Evolutionary conservation across 2,113 vertebrate genomes (phyloP).

Genomic region (Pluvialis apricaria): DNA sequence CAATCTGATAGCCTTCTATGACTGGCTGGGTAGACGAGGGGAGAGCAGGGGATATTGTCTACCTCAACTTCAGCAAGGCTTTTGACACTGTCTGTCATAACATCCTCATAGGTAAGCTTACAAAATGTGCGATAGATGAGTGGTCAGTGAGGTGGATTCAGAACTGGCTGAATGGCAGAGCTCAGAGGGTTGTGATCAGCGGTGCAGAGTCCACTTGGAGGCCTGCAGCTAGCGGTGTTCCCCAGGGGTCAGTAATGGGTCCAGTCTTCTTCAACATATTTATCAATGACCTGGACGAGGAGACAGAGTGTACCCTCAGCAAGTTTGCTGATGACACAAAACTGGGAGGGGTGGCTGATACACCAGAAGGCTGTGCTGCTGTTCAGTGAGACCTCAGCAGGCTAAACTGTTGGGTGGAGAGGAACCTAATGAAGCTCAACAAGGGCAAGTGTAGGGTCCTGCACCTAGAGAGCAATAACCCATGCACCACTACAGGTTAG

Average conservation of each 20-base stretch:
- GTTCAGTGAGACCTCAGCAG: not conserved
- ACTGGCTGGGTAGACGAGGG: not conserved
- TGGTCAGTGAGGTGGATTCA: not conserved
- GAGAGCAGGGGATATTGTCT: not conserved
- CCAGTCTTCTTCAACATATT: not conserved
- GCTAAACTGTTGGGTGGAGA: not conserved
- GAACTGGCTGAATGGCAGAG: not conserved
- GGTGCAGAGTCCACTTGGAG: not conserved
- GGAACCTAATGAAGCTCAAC: not conserved
- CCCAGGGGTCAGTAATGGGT: not conserved
- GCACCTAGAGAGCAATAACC: not conserved
- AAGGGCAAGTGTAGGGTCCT: not conserved
- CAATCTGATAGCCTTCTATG: not conserved
- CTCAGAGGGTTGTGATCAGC: not conserved
- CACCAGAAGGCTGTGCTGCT: too few species aligned
- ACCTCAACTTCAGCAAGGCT: not conserved
- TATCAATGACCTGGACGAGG: not conserved
- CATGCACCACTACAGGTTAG: not conserved
- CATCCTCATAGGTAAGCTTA: not conserved
- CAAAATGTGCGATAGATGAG: not conserved
- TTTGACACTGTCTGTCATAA: not conserved
- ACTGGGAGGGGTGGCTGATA: not conserved
- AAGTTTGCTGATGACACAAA: not conserved
- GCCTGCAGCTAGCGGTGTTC: not conserved
- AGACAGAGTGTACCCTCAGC: not conserved